Conservation (phyloP, 2,888 invertebrate species). For the Nineta flava region DNA sequence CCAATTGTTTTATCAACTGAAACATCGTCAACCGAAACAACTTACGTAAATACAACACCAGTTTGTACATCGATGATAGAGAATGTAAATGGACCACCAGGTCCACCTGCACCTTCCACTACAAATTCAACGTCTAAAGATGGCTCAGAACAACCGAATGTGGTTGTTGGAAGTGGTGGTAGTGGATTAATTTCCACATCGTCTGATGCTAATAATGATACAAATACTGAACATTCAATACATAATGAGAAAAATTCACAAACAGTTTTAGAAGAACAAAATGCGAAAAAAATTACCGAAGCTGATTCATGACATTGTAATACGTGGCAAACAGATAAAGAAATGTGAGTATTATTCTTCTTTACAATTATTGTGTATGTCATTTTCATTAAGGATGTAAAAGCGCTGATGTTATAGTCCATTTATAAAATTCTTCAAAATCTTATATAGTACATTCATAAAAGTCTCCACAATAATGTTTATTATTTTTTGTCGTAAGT, state of each 20-base stretch:
- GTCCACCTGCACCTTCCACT: neutral
- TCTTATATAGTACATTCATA: no score
- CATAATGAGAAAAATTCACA: neutral
- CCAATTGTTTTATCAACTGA: neutral
- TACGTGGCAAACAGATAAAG: neutral
- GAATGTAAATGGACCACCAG: neutral
- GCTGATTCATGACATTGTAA: conserved; percentile 4
- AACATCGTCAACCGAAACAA: neutral
- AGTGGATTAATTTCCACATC: neutral
- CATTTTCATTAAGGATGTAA: no score
- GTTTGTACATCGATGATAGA: neutral
- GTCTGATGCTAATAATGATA: no score
- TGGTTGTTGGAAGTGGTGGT: neutral
- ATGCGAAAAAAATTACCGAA: conserved; percentile 1
- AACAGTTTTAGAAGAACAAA: neutral
- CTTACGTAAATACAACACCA: neutral
- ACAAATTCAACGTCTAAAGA: neutral
- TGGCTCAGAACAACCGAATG: neutral
- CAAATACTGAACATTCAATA: neutral
- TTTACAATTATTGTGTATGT: neutral
- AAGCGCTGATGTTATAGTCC: no score
- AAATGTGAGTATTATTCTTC: neutral
- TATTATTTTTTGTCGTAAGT: no score
- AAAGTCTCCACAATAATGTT: no score
- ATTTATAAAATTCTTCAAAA: no score